phyloP scores from a whole-genome alignment of 2,888 invertebrate species.

The Erynnis tages region DNA sequence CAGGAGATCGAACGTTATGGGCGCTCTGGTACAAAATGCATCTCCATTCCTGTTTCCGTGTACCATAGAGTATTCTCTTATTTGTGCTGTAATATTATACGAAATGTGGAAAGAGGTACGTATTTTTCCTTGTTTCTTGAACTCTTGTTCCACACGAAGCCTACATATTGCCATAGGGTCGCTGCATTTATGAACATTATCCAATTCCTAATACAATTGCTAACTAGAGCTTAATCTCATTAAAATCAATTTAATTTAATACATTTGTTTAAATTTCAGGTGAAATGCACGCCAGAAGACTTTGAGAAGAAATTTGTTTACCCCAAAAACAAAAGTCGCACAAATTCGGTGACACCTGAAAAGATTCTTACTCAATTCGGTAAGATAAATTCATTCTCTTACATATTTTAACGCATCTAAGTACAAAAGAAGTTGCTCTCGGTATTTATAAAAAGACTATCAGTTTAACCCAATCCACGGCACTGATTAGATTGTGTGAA shows the following conservation, averaged over 20 bases:
- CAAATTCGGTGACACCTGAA: constrained; percentile 75
- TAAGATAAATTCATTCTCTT: constrained; percentile 37
- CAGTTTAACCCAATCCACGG: no score
- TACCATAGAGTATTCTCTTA: constrained; percentile 93
- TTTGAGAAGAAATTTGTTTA: constrained; percentile 69
- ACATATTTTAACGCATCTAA: no score
- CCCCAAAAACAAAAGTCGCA: constrained; percentile 67
- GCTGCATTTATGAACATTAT: no score
- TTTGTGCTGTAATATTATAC: constrained; percentile 93
- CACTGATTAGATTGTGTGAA: no score
- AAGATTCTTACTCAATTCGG: constrained; percentile 78
- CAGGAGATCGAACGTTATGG: constrained; percentile 85
- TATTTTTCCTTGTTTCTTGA: neutral
- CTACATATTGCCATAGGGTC: no score
- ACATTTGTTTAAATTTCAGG: constrained; percentile 44
- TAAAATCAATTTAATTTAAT: no score
- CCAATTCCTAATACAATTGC: no score
- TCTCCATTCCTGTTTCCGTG: constrained; percentile 94
- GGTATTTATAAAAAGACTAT: no score
- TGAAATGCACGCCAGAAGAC: constrained; percentile 73
- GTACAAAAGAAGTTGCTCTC: no score
- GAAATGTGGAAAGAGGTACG: constrained; percentile 94
- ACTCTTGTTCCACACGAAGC: no score
- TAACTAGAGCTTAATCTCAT: no score
- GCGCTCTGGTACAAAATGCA: constrained; percentile 84